Conservation (phyloP, 1,140 invertebrate genomes). For the Drosophila gunungcola region DNA sequence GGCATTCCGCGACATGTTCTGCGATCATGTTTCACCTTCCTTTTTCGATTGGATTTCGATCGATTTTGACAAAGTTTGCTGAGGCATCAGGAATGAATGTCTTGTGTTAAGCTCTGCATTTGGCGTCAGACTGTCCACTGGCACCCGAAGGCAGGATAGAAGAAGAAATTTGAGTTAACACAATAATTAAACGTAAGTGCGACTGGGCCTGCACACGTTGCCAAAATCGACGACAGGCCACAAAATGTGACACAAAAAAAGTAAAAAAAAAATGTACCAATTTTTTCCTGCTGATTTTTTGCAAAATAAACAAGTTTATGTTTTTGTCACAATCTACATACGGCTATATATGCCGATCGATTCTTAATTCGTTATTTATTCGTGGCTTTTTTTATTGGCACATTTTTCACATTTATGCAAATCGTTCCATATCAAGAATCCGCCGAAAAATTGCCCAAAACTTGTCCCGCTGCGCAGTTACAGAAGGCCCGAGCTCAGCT, state of each 20-base stretch:
- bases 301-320: conserved; percentile 79
- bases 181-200: conserved; percentile 43
- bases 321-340: conserved; percentile 79
- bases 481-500: conserved; percentile 68
- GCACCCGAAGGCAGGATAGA: conserved; percentile 36
- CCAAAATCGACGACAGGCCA: conserved; percentile 37
- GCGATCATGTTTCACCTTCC: conserved; percentile 66
- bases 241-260: conserved; percentile 60
- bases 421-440: conserved; percentile 55
- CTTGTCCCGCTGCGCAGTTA: conserved; percentile 72
- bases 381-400: conserved; percentile 79
- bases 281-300: conserved; percentile 60
- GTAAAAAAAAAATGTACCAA: conserved; percentile 24
- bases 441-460: conserved; percentile 3
- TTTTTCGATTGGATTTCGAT: conserved; percentile 55
- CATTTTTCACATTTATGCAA: conserved; percentile 79
- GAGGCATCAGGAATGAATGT: conserved; percentile 25
- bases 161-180: conserved; percentile 21
- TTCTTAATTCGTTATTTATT: conserved; percentile 55
- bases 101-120: conserved; percentile 15
- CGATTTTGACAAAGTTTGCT: conserved; percentile 24
- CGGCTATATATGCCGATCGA: conserved; percentile 53
- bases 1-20: conserved; percentile 47
- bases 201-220: conserved; percentile 37
- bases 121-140: conserved; percentile 69